phyloP scores from a whole-genome alignment of 2,113 vertebrate species.

The Hyla sarda region DNA sequence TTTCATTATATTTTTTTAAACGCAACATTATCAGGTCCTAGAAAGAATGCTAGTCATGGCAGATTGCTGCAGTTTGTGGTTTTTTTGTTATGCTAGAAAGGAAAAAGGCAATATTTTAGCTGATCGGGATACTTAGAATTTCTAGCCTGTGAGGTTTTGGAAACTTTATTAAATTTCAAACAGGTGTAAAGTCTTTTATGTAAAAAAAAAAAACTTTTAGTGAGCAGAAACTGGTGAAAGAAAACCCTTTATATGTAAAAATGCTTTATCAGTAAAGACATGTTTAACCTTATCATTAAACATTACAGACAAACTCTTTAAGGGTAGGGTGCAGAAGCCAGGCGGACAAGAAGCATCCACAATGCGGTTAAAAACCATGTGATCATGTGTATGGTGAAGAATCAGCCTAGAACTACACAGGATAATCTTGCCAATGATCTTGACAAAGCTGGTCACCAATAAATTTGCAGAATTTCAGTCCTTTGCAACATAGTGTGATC shows the following conservation, averaged over 20 bases:
- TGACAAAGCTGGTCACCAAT: too few species aligned
- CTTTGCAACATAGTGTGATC: too few species aligned
- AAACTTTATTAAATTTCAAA: slow-evolving; percentile 61
- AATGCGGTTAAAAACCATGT: too few species aligned
- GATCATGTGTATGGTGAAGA: too few species aligned
- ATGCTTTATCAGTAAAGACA: not conserved
- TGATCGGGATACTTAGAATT: slow-evolving; percentile 59
- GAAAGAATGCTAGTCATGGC: not conserved
- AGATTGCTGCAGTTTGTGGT: slow-evolving; percentile 23
- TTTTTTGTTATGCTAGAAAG: slow-evolving; percentile 39
- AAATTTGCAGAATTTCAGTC: too few species aligned
- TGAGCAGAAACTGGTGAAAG: not conserved
- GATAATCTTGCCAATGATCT: too few species aligned
- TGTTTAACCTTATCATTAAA: not conserved
- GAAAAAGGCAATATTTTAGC: slow-evolving; percentile 58
- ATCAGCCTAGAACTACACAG: too few species aligned
- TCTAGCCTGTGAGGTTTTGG: slow-evolving; percentile 62
- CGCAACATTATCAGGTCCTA: slow-evolving; percentile 37
- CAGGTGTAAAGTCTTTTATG: slow-evolving; percentile 47
- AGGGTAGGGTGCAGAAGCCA: too few species aligned
- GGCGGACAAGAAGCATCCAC: too few species aligned
- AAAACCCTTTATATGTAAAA: not conserved
- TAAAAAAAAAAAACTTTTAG: slow-evolving; percentile 2
- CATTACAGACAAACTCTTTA: too few species aligned
- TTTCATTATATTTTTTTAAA: slow-evolving; percentile 54